A percentile compares a stretch with the other conserved stretches of the same genome.
These are phyloP conservation scores for Ophion ventricosus DNA, from an alignment of 2,888 invertebrate genomes.

Conservation along the genomic window DNA sequence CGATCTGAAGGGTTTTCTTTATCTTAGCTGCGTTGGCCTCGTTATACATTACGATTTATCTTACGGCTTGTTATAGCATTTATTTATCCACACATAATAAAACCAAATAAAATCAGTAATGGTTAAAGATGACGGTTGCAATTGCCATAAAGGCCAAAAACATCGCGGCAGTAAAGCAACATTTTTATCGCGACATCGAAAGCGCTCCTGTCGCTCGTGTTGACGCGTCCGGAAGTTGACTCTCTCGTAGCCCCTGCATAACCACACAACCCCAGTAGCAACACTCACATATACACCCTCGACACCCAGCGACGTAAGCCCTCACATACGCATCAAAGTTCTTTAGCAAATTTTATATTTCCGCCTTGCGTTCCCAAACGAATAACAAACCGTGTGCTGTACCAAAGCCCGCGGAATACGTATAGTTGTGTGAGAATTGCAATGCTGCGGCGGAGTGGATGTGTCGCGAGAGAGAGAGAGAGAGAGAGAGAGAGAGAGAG, in stretches of 20 bases:
- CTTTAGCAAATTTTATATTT: conserved; percentile 52
- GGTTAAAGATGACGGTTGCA: background rate
- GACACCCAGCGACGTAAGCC: background rate
- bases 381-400: conserved; percentile 42
- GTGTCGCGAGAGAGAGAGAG: conserved; percentile 3
- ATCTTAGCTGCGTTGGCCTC: no score
- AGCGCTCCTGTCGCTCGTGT: background rate
- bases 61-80: no score
- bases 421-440: conserved; percentile 10
- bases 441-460: conserved; percentile 8
- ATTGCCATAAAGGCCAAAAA: background rate
- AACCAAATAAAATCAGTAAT: background rate
- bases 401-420: background rate
- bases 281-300: background rate
- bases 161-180: conserved; percentile 17
- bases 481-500: conserved; percentile 20
- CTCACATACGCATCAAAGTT: conserved; percentile 45
- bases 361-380: conserved; percentile 45
- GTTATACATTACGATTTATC: no score
- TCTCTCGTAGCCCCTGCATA: background rate
- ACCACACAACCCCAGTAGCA: background rate
- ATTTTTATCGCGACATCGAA: conserved; percentile 48
- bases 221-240: conserved; percentile 45
- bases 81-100: no score
- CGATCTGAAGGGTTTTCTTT: no score